Evolutionary conservation across 2,888 invertebrate genomes (phyloP).

Genomic region (Malachius bipustulatus): DNA sequence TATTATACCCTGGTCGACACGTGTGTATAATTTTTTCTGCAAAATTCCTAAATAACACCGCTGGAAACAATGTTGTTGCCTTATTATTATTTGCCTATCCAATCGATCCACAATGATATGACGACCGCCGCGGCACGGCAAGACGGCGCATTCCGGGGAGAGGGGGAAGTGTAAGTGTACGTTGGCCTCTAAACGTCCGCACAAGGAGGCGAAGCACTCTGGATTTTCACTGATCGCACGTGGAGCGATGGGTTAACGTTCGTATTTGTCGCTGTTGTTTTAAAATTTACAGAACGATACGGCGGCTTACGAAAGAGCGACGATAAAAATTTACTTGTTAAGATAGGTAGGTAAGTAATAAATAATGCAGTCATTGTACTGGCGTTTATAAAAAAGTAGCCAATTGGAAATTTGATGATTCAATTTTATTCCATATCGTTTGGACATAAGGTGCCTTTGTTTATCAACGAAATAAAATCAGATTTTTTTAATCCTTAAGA

Average conservation of each 20-base stretch:
- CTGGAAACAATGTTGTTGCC: not conserved
- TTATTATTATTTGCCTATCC: not conserved
- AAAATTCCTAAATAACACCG: too few relatives aligned
- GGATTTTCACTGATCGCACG: constrained; percentile 20
- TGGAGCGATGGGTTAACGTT: constrained; percentile 11
- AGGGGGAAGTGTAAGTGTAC: constrained; percentile 19
- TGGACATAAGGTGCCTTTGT: too few relatives aligned
- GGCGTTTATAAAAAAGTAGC: too few relatives aligned
- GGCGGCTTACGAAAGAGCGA: constrained; percentile 8
- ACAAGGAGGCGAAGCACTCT: constrained; percentile 31
- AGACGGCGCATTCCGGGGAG: constrained; percentile 12
- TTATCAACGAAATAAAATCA: too few relatives aligned
- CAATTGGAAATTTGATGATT: too few relatives aligned
- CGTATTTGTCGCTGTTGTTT: too few relatives aligned
- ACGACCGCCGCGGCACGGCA: constrained; percentile 8
- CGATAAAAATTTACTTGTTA: constrained; percentile 14
- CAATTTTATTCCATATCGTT: too few relatives aligned
- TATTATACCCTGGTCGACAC: too few relatives aligned
- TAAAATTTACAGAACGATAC: not conserved
- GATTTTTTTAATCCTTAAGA: too few relatives aligned
- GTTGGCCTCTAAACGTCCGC: constrained; percentile 30
- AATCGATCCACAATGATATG: constrained; percentile 5
- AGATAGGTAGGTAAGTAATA: constrained; percentile 14
- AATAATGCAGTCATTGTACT: constrained; percentile 1
- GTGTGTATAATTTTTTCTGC: too few relatives aligned